Conservation (phyloP, 2,113 vertebrate genomes). For the Motacilla tschutschensis region DNA sequence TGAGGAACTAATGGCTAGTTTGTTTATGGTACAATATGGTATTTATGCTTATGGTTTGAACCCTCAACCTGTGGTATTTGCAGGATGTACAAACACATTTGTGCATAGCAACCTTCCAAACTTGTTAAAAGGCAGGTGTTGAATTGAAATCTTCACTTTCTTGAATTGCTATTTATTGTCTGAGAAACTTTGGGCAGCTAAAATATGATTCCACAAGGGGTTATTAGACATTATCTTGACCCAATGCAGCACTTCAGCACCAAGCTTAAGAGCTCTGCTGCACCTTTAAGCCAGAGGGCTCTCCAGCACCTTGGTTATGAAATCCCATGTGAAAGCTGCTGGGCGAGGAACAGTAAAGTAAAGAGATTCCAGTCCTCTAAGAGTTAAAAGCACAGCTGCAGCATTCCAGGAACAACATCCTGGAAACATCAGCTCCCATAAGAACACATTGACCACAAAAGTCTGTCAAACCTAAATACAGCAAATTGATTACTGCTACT, state of each 20-base stretch:
- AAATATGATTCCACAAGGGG: neutral
- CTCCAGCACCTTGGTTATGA: neutral
- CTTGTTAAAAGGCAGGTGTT: neutral
- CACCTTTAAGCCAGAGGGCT: neutral
- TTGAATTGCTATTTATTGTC: neutral
- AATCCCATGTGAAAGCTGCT: neutral
- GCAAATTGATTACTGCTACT: slow-evolving; percentile 9
- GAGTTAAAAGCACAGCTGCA: slow-evolving; percentile 46
- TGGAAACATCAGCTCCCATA: slow-evolving; percentile 13
- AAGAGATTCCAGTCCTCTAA: neutral
- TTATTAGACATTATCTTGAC: neutral
- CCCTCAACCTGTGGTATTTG: neutral
- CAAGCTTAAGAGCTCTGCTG: neutral
- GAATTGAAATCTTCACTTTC: neutral
- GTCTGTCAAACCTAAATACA: slow-evolving; percentile 16
- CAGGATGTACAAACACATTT: neutral
- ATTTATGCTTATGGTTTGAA: neutral
- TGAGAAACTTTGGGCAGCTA: neutral
- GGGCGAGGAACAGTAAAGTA: neutral
- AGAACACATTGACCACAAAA: slow-evolving; percentile 43
- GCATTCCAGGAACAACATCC: slow-evolving; percentile 31
- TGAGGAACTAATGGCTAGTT: neutral
- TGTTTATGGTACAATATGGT: neutral
- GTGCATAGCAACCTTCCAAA: neutral
- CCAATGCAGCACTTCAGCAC: neutral